phyloP scores from a whole-genome alignment of 2,113 vertebrate species.

The Xenus cinereus region DNA sequence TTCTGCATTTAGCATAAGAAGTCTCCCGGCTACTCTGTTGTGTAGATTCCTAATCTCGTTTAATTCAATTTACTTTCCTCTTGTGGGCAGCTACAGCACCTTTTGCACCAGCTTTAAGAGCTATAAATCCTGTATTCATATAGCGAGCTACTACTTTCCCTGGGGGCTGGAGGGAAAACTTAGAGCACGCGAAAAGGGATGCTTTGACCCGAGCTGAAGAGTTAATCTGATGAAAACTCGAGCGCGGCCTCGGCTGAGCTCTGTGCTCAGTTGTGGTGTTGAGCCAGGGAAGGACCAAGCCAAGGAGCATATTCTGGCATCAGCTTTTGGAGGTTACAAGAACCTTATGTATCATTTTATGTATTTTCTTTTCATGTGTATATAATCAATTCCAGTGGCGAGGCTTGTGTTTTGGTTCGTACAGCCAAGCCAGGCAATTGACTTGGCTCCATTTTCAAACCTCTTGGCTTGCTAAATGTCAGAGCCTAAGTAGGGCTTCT shows the following conservation, averaged over 20 bases:
- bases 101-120: background rate
- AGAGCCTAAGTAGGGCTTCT: slow-evolving; percentile 42
- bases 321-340: slow-evolving; percentile 54
- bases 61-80: slow-evolving; percentile 13
- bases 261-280: background rate
- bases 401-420: slow-evolving; percentile 64
- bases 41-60: background rate
- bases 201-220: slow-evolving; percentile 4
- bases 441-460: slow-evolving; percentile 53
- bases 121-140: background rate
- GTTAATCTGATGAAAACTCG: slow-evolving; percentile 46
- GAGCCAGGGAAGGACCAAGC: slow-evolving; percentile 50
- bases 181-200: background rate
- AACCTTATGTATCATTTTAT: slow-evolving; percentile 68
- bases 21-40: background rate
- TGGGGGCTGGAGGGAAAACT: background rate
- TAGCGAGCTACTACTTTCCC: background rate
- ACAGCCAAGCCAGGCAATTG: slow-evolving; percentile 59
- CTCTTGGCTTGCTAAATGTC: slow-evolving; percentile 59
- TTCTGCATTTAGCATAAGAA: background rate
- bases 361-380: slow-evolving; percentile 70
- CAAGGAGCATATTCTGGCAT: slow-evolving; percentile 39
- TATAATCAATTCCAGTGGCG: slow-evolving; percentile 69
- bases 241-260: background rate
- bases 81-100: background rate